These are phyloP conservation scores for Hesperia comma DNA, from an alignment of 2,888 invertebrate genomes.

Conservation along the genomic window DNA sequence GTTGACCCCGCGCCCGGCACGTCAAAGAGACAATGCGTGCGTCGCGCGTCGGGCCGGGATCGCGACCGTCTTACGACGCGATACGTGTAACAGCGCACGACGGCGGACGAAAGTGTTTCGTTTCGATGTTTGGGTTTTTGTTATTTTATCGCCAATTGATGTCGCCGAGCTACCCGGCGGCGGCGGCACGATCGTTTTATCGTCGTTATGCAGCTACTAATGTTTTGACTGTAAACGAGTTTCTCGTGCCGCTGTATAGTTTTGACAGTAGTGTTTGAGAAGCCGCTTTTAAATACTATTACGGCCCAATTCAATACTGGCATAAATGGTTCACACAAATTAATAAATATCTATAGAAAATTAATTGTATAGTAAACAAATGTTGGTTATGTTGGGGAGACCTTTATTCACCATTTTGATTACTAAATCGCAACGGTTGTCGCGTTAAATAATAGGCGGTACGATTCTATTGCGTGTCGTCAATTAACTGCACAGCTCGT, in stretches of 20 bases:
- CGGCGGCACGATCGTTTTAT: conserved; percentile 19
- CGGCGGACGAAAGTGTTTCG: conserved; percentile 43
- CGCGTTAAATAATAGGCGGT: conserved; percentile 17
- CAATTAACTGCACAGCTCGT: conserved; percentile 26
- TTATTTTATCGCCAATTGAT: conserved; percentile 41
- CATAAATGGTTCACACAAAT: no score
- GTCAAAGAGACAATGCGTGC: conserved; percentile 79
- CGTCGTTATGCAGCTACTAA: conserved; percentile 12
- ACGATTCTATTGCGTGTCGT: conserved; percentile 20
- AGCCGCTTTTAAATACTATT: background rate
- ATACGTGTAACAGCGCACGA: conserved; percentile 47
- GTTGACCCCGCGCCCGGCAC: conserved; percentile 74
- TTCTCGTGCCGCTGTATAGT: background rate
- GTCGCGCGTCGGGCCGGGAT: conserved; percentile 45
- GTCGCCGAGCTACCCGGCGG: conserved; percentile 39
- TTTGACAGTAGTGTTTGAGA: background rate
- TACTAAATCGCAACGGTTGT: background rate
- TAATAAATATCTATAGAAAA: no score
- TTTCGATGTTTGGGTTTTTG: conserved; percentile 36
- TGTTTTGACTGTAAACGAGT: background rate
- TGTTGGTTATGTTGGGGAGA: background rate
- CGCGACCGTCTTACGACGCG: conserved; percentile 48
- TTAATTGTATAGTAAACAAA: no score
- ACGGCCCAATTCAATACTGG: no score
- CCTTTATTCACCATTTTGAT: background rate